Evolutionary conservation across 37 sponge, comb jelly and placozoan genomes (phyloP).

Genomic region (Ianthella basta): DNA sequence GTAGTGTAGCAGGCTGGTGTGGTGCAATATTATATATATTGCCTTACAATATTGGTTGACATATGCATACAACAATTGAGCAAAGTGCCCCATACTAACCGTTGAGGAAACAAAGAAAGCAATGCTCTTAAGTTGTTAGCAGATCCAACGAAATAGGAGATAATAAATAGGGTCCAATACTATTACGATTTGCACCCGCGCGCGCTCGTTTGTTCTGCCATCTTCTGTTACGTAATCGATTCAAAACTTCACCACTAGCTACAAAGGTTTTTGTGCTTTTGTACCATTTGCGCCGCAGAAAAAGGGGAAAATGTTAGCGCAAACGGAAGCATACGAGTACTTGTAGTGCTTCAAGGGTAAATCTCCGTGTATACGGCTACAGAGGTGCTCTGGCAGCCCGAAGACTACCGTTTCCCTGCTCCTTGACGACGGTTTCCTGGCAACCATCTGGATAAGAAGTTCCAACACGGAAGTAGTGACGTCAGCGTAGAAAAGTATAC

Average conservation of each 20-base stretch:
- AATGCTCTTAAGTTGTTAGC: no score
- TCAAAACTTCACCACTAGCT: neutral
- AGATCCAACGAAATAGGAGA: no score
- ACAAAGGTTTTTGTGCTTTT: neutral
- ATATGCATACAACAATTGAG: no score
- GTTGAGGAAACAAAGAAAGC: no score
- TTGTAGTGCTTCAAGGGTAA: constrained; percentile 22
- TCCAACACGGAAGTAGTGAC: constrained; percentile 32
- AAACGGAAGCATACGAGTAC: constrained; percentile 7
- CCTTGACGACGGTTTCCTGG: constrained; percentile 29
- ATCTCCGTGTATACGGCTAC: neutral
- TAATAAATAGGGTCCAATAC: no score
- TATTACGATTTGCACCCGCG: no score
- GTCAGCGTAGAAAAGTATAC: constrained; percentile 8
- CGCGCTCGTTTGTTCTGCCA: no score
- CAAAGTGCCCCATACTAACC: no score
- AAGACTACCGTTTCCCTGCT: neutral
- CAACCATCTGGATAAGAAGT: constrained; percentile 18
- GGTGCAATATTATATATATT: no score
- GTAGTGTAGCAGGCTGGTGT: no score
- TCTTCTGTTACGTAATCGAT: neutral
- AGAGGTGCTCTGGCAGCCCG: constrained; percentile 4
- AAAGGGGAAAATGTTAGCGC: neutral
- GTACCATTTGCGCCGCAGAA: constrained; percentile 2
- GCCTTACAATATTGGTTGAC: no score